A percentile compares a stretch with the other conserved stretches of the same genome.
Conservation (phyloP, 2,113 vertebrate genomes). For the Panthera tigris region DNA sequence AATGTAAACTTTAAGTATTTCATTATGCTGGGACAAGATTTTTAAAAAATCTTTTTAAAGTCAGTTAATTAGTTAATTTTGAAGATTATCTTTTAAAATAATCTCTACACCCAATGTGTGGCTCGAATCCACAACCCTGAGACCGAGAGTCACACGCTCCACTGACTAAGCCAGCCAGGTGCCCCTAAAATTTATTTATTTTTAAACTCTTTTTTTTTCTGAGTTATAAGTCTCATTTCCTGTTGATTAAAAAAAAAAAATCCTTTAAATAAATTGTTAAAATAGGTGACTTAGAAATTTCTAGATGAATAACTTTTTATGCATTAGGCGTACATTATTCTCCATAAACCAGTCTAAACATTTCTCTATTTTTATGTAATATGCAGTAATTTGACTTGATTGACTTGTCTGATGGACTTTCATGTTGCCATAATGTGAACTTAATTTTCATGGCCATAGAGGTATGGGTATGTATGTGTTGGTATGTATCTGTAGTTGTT, state of each 20-base stretch:
- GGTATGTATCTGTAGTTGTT: neutral
- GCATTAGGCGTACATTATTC: conserved; percentile 24
- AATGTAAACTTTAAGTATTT: neutral
- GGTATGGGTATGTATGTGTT: neutral
- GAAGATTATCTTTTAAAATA: neutral
- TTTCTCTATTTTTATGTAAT: conserved; percentile 32
- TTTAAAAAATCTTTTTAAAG: neutral
- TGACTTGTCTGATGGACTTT: conserved; percentile 16
- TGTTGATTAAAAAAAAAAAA: neutral
- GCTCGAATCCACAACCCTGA: neutral
- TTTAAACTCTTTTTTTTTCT: neutral
- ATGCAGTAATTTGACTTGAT: neutral
- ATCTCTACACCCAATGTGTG: neutral
- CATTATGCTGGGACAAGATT: conserved; percentile 36
- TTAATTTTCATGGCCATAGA: neutral
- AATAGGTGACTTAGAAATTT: conserved; percentile 18
- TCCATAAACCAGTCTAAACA: neutral
- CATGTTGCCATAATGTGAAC: neutral
- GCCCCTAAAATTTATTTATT: neutral
- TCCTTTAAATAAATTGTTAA: conserved; percentile 24
- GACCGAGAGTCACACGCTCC: neutral
- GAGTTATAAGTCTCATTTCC: neutral
- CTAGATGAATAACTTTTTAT: conserved; percentile 27
- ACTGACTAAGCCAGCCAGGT: neutral
- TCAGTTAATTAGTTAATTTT: neutral